Conservation (phyloP, 2,888 invertebrate genomes). For the Azorinus chamasolen region DNA sequence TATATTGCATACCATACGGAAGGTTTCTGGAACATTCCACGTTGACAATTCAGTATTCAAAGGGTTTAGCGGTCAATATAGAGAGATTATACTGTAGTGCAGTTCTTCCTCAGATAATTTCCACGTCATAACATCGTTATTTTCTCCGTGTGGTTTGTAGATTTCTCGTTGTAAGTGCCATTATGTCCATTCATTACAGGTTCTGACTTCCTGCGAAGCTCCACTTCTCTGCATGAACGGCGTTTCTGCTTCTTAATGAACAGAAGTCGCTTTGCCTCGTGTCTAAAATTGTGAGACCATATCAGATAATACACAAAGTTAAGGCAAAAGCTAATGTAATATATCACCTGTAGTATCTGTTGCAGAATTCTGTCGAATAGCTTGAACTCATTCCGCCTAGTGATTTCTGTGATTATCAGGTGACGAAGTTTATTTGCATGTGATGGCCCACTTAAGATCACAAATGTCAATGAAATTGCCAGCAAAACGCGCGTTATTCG, state of each 20-base stretch:
- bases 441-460: constrained; percentile 72
- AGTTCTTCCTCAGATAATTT: no score
- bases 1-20: no score
- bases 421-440: constrained; percentile 75
- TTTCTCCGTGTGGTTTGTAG: constrained; percentile 46
- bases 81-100: no score
- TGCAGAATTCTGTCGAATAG: constrained; percentile 60
- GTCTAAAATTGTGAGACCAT: constrained; percentile 76
- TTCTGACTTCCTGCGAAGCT: constrained; percentile 10
- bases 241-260: background rate
- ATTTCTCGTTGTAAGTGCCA: constrained; percentile 13
- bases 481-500: constrained; percentile 75
- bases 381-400: constrained; percentile 29
- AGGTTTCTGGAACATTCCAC: no score
- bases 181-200: constrained; percentile 5
- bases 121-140: constrained; percentile 41
- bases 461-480: constrained; percentile 75
- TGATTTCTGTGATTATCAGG: constrained; percentile 51
- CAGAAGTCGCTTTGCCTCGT: constrained; percentile 54
- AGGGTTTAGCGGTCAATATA: no score
- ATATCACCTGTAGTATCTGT: constrained; percentile 70
- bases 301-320: constrained; percentile 75
- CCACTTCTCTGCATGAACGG: constrained; percentile 21
- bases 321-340: constrained; percentile 72
- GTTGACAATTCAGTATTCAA: no score